Evolutionary conservation across 2,888 invertebrate genomes (phyloP), one percentile per base, ranked within the genome.

Genomic region (Tipula vernalis): DNA sequence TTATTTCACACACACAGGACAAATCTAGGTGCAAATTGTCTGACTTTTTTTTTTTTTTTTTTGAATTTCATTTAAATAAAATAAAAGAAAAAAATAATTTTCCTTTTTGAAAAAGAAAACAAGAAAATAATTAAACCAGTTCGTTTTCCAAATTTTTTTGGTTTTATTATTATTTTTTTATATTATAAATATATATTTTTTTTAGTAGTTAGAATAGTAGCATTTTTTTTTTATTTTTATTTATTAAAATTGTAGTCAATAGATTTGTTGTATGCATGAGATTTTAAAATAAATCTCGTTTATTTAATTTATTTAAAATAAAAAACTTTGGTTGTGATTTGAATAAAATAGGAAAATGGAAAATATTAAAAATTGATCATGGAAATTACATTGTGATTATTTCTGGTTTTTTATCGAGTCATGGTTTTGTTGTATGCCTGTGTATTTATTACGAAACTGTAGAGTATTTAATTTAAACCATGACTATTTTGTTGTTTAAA

Each of bases 21-120:
- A 83, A 83, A 83, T 83, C 83, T 83, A 83, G 83, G 83, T 83
- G 83, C 83, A 83, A 83, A 36, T 36, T 83, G 83, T 83, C 83
- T 83, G 83, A 10, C 36, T 36, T 83, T 83, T 83, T 36, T 83
- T 83, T 83, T 36, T 83, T 83, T 28, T 28, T 28, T 28, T 28
- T 83, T 18, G 51, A 57, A 15, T 57, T 57, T 57, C 51, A 57
- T 57, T 57, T 57, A 57, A 57, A 39, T 6, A 39, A 39, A 39
- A 15, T 15, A 15, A 6, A 57, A 15, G 15, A n/a, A 57, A 57
- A 51, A 51, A 51, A 51, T 51, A 51, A 51, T 51, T 51, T 57
- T 57, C 51, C 51, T 15, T 57, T 44, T 44, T 8, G 41, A 51
- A 51, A 51, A 51, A 51, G n/a, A 57, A 57, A 57, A 5, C 6